A percentile compares a stretch with the other conserved stretches of the same genome.
Conservation (phyloP, 1,140 invertebrate genomes). For the Triops cancriformis region DNA sequence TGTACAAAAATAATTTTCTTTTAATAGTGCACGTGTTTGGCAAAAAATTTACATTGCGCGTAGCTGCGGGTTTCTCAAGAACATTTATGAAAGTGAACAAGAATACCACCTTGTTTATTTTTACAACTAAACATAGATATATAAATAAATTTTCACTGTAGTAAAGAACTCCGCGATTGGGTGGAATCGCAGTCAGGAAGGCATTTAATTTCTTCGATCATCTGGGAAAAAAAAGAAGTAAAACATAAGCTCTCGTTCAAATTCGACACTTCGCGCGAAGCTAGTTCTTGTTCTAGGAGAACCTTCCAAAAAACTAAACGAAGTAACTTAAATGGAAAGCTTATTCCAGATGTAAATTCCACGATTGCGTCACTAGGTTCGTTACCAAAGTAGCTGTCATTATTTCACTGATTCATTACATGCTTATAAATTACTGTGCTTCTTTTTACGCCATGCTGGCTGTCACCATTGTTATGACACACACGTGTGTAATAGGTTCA, state of each 20-base stretch:
- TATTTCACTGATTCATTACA: no score
- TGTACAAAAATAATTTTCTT: neutral
- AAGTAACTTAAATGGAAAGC: no score
- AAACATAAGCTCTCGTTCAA: neutral
- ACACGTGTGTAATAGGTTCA: no score
- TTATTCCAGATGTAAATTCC: no score
- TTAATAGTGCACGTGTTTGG: neutral
- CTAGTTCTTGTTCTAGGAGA: no score
- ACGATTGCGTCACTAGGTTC: no score
- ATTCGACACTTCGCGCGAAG: neutral
- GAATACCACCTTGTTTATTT: slow-evolving; percentile 5
- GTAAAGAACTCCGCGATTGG: neutral
- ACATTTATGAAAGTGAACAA: neutral
- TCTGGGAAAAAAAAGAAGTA: neutral
- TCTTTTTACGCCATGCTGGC: no score
- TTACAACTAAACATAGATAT: neutral
- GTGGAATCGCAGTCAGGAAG: neutral
- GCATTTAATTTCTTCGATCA: neutral
- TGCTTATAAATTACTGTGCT: no score
- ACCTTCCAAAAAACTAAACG: no score
- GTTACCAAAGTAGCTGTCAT: no score
- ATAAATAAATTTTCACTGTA: neutral
- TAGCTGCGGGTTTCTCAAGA: neutral
- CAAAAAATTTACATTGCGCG: slow-evolving; percentile 1
- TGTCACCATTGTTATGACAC: no score